Evolutionary conservation across 2,797 vertebrate species (phyloP), one percentile per base, ranked within the genome.

Genomic region (Lacerta bilineata): DNA sequence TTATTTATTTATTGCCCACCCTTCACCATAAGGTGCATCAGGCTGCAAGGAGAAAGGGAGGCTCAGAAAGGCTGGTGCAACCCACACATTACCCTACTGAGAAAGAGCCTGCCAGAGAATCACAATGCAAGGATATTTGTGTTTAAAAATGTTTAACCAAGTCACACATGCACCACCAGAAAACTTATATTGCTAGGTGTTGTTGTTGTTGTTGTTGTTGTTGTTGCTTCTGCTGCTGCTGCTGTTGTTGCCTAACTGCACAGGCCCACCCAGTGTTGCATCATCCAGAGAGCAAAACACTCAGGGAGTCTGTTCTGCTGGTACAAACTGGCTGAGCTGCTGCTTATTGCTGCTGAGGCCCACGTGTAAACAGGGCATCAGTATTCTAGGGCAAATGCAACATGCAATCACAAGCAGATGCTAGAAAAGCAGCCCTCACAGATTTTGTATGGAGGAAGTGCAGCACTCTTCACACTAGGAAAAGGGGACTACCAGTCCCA

Each of bases 321-420:
- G 43, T 18, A 46, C 36, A 83, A 77, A 61, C 39, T 71, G 43
- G 50, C 46, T 17, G n/a, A 43, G 46, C 61, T 23, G 74, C 23
- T n/a, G 39, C n/a, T n/a, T n/a, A n/a, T n/a, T n/a, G n/a, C n/a
- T n/a, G n/a, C n/a, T n/a, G n/a, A n/a, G n/a, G n/a, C n/a, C n/a
- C n/a, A n/a, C 82, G 84, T 9, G 18, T 77, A 55, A 77, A 68
- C 61, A 82, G 59, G 36, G 15, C 13, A 33, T 61, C 59, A 50
- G 33, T 83, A 83, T 46, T 46, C 29, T 59, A 72, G 20, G 83
- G 64, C 66, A 83, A 83, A 87, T n/a, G 29, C 29, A n/a, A 68
- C 8, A 59, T 77, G 61, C 33, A 33, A 78, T 64, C 50, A 25
- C 25, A n/a, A n/a, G 39, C 8, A 8, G 43, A 72, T 72, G 5